A percentile compares a stretch with the other conserved stretches of the same genome.
These are phyloP conservation scores for Daktulosphaira vitifoliae DNA, from an alignment of 1,140 invertebrate species.

Conservation along the genomic window DNA sequence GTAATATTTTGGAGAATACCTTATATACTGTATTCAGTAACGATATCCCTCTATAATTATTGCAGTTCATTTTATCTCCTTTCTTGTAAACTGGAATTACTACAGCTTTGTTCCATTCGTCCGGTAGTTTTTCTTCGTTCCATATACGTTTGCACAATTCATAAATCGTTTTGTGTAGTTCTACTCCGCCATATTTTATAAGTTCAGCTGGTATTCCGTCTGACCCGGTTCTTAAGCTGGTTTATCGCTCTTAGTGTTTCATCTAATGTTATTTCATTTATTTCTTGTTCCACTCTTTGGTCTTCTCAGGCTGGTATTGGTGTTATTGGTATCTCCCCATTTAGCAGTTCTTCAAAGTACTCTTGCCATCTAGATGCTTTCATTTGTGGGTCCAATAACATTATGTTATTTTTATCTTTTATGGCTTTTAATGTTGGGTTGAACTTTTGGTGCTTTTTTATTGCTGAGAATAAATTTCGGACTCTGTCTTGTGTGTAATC, in stretches of 20 bases:
- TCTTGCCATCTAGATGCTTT: constrained; percentile 24
- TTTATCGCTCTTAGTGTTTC: background rate
- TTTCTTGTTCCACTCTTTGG: background rate
- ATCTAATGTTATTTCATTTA: background rate
- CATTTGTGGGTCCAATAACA: background rate
- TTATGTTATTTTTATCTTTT: background rate
- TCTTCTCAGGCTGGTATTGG: background rate
- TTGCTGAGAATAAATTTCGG: background rate
- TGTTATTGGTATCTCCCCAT: background rate
- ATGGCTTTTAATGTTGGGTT: background rate
- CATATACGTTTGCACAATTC: constrained; percentile 18
- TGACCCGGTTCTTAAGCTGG: background rate
- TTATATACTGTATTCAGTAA: constrained; percentile 5
- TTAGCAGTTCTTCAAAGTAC: constrained; percentile 32
- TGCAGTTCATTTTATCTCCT: constrained; percentile 36
- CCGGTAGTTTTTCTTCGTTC: constrained; percentile 35
- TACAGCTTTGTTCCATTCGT: constrained; percentile 36
- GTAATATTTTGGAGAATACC: constrained; percentile 8
- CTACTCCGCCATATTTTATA: constrained; percentile 7
- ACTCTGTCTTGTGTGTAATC: background rate
- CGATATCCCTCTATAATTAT: constrained; percentile 39
- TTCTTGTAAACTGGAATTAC: constrained; percentile 38
- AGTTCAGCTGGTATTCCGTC: background rate
- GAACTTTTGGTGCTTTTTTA: background rate
- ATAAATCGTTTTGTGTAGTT: background rate